Conservation (phyloP, 2,888 invertebrate genomes). For the Pseudanteris insignis region DNA sequence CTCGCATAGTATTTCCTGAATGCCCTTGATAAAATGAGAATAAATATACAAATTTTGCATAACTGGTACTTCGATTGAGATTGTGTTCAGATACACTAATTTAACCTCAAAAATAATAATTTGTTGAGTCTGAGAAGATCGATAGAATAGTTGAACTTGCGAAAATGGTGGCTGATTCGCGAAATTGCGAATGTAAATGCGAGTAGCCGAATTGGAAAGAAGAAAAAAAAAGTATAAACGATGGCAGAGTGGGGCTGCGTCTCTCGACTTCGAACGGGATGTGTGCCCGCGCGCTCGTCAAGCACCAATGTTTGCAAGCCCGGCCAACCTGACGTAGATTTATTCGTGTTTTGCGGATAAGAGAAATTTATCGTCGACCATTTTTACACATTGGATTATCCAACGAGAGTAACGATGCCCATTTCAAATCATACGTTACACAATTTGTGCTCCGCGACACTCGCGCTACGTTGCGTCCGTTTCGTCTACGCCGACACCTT, state of each 20-base stretch:
- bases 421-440: conserved; percentile 40
- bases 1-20: too few relatives aligned
- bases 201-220: neutral
- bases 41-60: too few relatives aligned
- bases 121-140: too few relatives aligned
- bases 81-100: too few relatives aligned
- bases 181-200: conserved; percentile 1
- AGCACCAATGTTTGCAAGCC: conserved; percentile 46
- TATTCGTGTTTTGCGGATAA: conserved; percentile 55
- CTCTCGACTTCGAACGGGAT: too few relatives aligned
- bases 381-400: conserved; percentile 54
- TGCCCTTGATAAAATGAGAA: too few relatives aligned
- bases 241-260: neutral
- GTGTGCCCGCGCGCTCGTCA: conserved; percentile 36
- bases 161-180: too few relatives aligned
- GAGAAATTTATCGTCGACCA: conserved; percentile 54
- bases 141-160: too few relatives aligned
- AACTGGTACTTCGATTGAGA: too few relatives aligned
- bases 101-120: too few relatives aligned
- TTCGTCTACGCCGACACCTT: conserved; percentile 9
- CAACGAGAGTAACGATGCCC: conserved; percentile 42
- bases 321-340: conserved; percentile 53
- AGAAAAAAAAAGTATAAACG: conserved; percentile 5
- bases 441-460: too few relatives aligned
- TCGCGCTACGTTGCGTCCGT: conserved; percentile 19